Conservation (phyloP, 2,888 invertebrate genomes). For the Gandaritis pyraliata region DNA sequence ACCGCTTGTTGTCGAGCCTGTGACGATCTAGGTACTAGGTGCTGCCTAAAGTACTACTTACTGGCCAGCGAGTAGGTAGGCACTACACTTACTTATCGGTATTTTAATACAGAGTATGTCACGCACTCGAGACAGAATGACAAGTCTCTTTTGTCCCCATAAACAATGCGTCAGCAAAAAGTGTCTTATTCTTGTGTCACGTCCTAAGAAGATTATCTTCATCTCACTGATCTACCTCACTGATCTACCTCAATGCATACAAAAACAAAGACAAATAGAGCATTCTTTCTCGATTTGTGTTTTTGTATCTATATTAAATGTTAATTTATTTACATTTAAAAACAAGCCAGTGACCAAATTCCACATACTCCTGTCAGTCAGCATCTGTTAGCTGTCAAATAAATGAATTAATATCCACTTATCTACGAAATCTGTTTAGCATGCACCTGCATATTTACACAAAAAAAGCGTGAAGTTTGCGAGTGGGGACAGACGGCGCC, state of each 20-base stretch:
- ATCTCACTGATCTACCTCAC: conserved; percentile 66
- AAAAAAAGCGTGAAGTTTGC: conserved; percentile 58
- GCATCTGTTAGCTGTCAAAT: conserved; percentile 36
- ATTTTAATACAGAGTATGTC: conserved; percentile 43
- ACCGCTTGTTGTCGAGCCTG: too few relatives aligned
- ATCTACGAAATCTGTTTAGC: conserved; percentile 51
- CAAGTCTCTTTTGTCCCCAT: conserved; percentile 52
- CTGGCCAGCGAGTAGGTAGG: too few relatives aligned
- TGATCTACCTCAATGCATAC: conserved; percentile 61
- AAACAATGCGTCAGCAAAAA: conserved; percentile 76
- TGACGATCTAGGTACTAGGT: too few relatives aligned
- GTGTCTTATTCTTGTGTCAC: conserved; percentile 68
- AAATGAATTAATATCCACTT: conserved; percentile 35
- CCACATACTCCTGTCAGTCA: conserved; percentile 23
- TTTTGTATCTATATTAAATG: background rate
- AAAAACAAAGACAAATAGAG: conserved; percentile 57
- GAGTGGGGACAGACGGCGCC: conserved; percentile 49
- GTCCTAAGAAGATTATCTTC: conserved; percentile 68
- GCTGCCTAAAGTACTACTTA: too few relatives aligned
- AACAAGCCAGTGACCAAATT: conserved; percentile 9
- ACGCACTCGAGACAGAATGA: conserved; percentile 44
- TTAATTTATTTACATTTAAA: too few relatives aligned
- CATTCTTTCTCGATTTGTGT: background rate
- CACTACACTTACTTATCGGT: conserved; percentile 16
- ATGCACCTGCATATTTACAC: conserved; percentile 50